Conservation (phyloP, 2,113 vertebrate genomes). For the Vidua chalybeata region DNA sequence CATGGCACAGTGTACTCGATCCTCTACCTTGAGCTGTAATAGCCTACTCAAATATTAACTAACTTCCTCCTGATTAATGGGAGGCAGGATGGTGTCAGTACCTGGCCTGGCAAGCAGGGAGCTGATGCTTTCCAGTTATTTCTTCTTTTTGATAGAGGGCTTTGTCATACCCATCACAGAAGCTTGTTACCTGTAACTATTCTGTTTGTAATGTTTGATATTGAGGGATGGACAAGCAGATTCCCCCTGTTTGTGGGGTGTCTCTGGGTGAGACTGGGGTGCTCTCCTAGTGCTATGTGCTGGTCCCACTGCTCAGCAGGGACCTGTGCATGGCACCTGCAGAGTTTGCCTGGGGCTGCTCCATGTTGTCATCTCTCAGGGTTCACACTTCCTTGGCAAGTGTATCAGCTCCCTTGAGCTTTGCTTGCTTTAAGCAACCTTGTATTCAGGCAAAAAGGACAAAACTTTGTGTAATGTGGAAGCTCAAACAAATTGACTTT, state of each 20-base stretch:
- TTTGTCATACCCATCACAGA: neutral
- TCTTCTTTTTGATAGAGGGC: neutral
- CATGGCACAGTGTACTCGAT: neutral
- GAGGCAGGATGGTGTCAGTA: neutral
- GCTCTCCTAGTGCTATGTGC: neutral
- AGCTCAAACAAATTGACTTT: neutral
- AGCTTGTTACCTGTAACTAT: neutral
- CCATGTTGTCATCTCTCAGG: fast-evolving
- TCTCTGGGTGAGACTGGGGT: neutral
- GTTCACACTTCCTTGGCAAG: neutral
- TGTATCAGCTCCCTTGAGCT: neutral
- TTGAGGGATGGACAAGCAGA: too few species aligned
- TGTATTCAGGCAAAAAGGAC: neutral
- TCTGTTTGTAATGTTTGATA: neutral
- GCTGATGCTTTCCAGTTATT: neutral
- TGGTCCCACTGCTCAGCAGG: neutral
- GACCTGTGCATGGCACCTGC: neutral
- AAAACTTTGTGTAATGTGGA: neutral
- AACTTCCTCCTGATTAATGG: neutral
- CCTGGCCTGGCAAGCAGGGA: neutral
- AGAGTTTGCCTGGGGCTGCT: neutral
- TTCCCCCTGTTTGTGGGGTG: neutral
- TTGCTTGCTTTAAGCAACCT: neutral
- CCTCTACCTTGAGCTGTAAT: neutral
- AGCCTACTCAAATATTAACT: neutral